phyloP scores from a whole-genome alignment of 2,888 invertebrate genomes.

The Chrysodeixis includens region DNA sequence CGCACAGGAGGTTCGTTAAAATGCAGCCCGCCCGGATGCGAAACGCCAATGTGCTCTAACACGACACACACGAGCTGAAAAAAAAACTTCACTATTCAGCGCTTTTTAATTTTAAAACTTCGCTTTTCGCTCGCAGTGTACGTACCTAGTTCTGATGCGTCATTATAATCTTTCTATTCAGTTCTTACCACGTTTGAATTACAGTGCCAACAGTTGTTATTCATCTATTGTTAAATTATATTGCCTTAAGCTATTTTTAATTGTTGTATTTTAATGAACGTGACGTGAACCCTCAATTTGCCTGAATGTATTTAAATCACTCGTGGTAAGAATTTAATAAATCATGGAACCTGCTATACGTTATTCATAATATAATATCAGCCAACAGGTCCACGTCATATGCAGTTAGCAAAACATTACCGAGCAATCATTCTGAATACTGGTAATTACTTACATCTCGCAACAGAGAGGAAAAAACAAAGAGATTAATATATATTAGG shows the following conservation, averaged over 20 bases:
- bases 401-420: slow-evolving; percentile 48
- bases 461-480: slow-evolving; percentile 64
- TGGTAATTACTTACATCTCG: slow-evolving; percentile 53
- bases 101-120: slow-evolving; percentile 74
- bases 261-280: not conserved
- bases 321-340: slow-evolving; percentile 7
- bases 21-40: slow-evolving; percentile 79
- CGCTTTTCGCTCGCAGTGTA: slow-evolving; percentile 65
- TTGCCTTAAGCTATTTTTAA: slow-evolving; percentile 11
- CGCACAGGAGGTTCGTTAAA: slow-evolving; percentile 74
- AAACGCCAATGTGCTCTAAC: slow-evolving; percentile 76
- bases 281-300: not conserved
- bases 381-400: slow-evolving; percentile 49
- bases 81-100: slow-evolving; percentile 69
- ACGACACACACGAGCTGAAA: slow-evolving; percentile 69
- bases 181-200: slow-evolving; percentile 37
- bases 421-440: slow-evolving; percentile 40
- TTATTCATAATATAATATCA: slow-evolving; percentile 27
- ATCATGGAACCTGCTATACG: slow-evolving; percentile 10
- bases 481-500: slow-evolving; percentile 69
- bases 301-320: not conserved
- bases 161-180: slow-evolving; percentile 61
- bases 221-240: slow-evolving; percentile 1
- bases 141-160: slow-evolving; percentile 63
- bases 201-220: slow-evolving; percentile 40